Conservation (phyloP, 2,888 invertebrate species). For the Zeuzera pyrina region DNA sequence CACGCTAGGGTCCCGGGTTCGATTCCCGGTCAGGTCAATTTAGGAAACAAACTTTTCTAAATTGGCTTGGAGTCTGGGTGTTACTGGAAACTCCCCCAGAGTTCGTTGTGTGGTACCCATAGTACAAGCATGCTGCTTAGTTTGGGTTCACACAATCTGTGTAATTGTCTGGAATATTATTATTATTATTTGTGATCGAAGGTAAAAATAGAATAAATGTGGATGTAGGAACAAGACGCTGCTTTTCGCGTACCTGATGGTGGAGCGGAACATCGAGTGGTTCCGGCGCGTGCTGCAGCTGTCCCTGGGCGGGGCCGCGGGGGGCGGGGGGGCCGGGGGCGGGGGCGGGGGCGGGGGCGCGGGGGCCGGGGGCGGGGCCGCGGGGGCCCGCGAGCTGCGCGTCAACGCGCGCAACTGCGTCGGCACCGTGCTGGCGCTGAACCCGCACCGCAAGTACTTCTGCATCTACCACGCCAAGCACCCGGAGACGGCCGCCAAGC, state of each 20-base stretch:
- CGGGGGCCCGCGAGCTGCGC: conserved; percentile 84
- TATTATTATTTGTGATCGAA: too few species aligned
- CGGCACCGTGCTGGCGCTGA: conserved; percentile 95
- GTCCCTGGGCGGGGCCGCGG: conserved; percentile 83
- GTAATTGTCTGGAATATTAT: too few species aligned
- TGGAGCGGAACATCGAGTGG: conserved; percentile 95
- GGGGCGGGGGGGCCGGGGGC: conserved; percentile 95
- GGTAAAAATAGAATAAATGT: too few species aligned
- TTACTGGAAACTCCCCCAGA: too few species aligned
- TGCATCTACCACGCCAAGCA: conserved; percentile 99
- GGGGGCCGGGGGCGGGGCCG: too few species aligned
- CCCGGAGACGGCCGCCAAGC: conserved; percentile 79
- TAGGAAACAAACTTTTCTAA: too few species aligned
- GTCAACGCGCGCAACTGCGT: conserved; percentile 98
- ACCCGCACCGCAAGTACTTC: conserved; percentile 97
- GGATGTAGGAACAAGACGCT: conserved; percentile 96
- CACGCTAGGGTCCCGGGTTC: too few species aligned
- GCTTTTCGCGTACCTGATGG: conserved; percentile 93
- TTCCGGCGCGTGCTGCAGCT: conserved; percentile 91
- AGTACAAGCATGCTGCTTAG: too few species aligned
- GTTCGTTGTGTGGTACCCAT: too few species aligned
- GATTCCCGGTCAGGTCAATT: too few species aligned
- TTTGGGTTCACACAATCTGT: too few species aligned
- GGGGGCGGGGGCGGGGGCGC: conserved; percentile 97
- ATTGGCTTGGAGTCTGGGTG: too few species aligned